phyloP scores from a whole-genome alignment of 2,113 vertebrate species.

The Donacobius atricapilla region DNA sequence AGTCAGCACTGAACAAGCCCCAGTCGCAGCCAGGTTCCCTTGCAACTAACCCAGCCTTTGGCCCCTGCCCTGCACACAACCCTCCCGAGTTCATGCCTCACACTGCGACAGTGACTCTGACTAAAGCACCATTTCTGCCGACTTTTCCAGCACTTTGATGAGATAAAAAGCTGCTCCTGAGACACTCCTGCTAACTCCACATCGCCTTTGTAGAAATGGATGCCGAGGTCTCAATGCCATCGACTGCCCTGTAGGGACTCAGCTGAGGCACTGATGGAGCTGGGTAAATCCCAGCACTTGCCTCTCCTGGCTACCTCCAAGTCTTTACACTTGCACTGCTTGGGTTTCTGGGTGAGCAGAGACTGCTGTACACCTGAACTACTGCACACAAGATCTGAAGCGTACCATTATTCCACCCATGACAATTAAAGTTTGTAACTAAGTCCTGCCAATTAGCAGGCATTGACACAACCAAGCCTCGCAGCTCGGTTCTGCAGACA shows the following conservation, averaged over 20 bases:
- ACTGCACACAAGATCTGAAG: not conserved
- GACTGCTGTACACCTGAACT: not conserved
- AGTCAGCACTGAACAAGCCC: not conserved
- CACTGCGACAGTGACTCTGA: fast-evolving
- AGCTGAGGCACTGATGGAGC: not conserved
- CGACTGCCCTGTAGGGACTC: fast-evolving
- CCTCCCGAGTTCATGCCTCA: fast-evolving
- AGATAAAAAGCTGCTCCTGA: not conserved
- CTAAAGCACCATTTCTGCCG: not conserved
- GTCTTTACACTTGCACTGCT: not conserved
- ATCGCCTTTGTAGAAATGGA: not conserved
- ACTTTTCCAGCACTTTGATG: not conserved
- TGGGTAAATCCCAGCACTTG: fast-evolving
- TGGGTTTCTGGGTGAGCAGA: not conserved
- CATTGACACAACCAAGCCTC: fast-evolving
- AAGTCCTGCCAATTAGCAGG: not conserved
- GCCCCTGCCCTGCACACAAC: not conserved
- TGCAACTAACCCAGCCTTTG: fast-evolving
- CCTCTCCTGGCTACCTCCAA: not conserved
- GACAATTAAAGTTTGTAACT: not conserved
- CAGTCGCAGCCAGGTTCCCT: fast-evolving
- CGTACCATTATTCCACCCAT: not conserved
- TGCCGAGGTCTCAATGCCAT: fast-evolving
- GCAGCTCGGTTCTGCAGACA: fast-evolving
- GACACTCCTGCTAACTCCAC: not conserved